These are phyloP conservation scores for Cremastinae sp. DNA, from an alignment of 2,888 invertebrate species.

Conservation along the genomic window DNA sequence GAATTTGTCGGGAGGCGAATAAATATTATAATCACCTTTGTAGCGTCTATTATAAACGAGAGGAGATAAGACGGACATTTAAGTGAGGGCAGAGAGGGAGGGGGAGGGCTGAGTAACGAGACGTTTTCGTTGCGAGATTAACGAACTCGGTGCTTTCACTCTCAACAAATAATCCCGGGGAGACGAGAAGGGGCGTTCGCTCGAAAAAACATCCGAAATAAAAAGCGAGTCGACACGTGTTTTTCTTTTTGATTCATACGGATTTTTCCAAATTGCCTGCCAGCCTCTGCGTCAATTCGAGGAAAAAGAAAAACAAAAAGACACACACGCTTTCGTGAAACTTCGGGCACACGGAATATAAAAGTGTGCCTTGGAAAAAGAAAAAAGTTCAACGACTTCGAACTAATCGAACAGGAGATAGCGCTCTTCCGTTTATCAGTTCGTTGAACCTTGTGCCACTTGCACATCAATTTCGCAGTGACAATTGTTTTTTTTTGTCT, in stretches of 20 bases:
- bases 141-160: constrained; percentile 43
- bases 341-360: constrained; percentile 7
- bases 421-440: constrained; percentile 45
- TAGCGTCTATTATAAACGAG: constrained; percentile 56
- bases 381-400: constrained; percentile 32
- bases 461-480: constrained; percentile 36
- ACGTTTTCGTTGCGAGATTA: constrained; percentile 55
- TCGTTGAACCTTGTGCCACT: constrained; percentile 44
- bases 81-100: too few relatives aligned
- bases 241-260: background rate
- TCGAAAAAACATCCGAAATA: constrained; percentile 56
- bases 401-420: constrained; percentile 45
- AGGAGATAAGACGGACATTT: constrained; percentile 53
- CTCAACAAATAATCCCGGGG: background rate
- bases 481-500: constrained; percentile 16
- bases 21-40: constrained; percentile 60
- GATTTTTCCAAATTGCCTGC: too few relatives aligned
- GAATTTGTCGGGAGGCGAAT: constrained; percentile 49
- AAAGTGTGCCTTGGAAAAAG: constrained; percentile 20
- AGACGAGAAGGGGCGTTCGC: constrained; percentile 45
- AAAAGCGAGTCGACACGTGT: constrained; percentile 44
- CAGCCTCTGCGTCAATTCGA: too few relatives aligned
- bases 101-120: constrained; percentile 51
- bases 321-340: background rate
- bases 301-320: constrained; percentile 5